Evolutionary conservation across 1,140 invertebrate species (phyloP).

Genomic region (Bombus confusus): DNA sequence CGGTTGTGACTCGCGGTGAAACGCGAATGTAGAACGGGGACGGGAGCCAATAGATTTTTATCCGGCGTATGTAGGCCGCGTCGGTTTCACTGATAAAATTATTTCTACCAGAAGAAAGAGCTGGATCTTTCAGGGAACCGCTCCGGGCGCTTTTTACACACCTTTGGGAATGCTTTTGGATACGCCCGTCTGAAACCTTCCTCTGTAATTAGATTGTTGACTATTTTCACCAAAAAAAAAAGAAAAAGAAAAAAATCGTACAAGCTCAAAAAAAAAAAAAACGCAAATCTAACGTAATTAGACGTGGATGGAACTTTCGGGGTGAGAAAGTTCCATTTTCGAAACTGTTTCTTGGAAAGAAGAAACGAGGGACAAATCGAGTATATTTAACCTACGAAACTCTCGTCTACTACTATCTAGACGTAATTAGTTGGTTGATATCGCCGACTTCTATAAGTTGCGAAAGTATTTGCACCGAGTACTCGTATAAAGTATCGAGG

Average conservation of each 20-base stretch:
- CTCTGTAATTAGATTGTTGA: constrained; percentile 25
- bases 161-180: not conserved
- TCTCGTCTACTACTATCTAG: not conserved
- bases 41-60: constrained; percentile 63
- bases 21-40: constrained; percentile 54
- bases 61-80: constrained; percentile 36
- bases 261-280: not conserved
- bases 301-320: not conserved
- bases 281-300: not conserved
- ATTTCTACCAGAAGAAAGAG: constrained; percentile 49
- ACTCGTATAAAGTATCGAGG: constrained; percentile 10
- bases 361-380: constrained; percentile 16
- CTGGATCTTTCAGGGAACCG: constrained; percentile 13
- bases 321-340: not conserved
- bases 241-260: too few relatives aligned
- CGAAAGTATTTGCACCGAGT: not conserved
- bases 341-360: not conserved
- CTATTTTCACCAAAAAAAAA: too few relatives aligned
- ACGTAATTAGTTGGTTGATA: constrained; percentile 41
- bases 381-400: not conserved
- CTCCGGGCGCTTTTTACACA: constrained; percentile 10
- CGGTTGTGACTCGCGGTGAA: constrained; percentile 48
- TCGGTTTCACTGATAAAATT: constrained; percentile 54
- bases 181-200: not conserved
- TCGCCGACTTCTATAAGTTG: constrained; percentile 16